Evolutionary conservation across 2,888 invertebrate species (phyloP).

Genomic region (Hemaris fuciformis): DNA sequence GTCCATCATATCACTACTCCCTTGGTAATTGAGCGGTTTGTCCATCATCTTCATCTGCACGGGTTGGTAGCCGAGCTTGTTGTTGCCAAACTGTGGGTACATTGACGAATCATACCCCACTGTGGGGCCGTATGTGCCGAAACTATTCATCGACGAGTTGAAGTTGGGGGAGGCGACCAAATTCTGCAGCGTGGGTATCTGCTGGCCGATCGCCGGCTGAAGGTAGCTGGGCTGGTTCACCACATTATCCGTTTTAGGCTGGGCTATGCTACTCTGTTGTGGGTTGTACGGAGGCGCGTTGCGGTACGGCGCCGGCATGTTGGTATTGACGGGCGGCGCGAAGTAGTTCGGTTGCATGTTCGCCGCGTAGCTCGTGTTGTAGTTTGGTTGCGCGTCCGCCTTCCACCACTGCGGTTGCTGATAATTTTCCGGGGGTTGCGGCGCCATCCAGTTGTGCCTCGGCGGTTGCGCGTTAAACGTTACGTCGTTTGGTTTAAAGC

Average conservation of each 20-base stretch:
- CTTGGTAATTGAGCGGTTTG: slow-evolving; percentile 45
- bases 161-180: slow-evolving; percentile 59
- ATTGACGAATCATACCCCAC: slow-evolving; percentile 65
- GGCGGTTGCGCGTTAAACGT: slow-evolving; percentile 38
- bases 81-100: slow-evolving; percentile 67
- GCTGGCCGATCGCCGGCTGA: slow-evolving; percentile 57
- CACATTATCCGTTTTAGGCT: slow-evolving; percentile 35
- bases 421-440: slow-evolving; percentile 36
- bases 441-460: slow-evolving; percentile 39
- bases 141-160: slow-evolving; percentile 60
- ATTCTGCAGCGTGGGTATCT: slow-evolving; percentile 56
- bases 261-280: slow-evolving; percentile 34
- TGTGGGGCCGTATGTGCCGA: slow-evolving; percentile 48
- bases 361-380: slow-evolving; percentile 46
- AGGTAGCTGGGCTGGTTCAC: slow-evolving; percentile 42
- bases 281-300: slow-evolving; percentile 40
- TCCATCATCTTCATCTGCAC: slow-evolving; percentile 49
- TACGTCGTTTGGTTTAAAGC: slow-evolving; percentile 38
- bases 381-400: slow-evolving; percentile 49
- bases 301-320: slow-evolving; percentile 50
- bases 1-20: slow-evolving; percentile 47
- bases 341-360: slow-evolving; percentile 57
- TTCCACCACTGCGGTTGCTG: slow-evolving; percentile 65
- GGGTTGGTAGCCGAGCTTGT: slow-evolving; percentile 54
- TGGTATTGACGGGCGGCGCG: slow-evolving; percentile 41